Percentiles rank a stretch among this genome's conserved stretches.
These are phyloP conservation scores for Peromyscus eremicus DNA, from an alignment of 2,797 vertebrate species.

Conservation along the genomic window DNA sequence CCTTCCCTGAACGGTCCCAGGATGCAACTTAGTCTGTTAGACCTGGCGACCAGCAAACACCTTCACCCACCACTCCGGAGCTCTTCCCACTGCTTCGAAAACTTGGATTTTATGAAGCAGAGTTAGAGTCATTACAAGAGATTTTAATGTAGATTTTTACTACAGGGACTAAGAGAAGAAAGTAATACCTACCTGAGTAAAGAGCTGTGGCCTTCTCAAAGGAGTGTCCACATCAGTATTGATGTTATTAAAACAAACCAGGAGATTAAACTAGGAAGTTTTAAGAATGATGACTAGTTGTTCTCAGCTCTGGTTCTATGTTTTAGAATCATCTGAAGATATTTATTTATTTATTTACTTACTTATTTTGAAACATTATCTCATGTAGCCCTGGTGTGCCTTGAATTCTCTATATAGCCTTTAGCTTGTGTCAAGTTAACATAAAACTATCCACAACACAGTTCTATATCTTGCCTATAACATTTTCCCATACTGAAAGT, in stretches of 20 bases:
- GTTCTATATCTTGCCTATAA: slow-evolving; percentile 35
- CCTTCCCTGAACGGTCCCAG: too few relatives aligned
- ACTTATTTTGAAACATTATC: neutral
- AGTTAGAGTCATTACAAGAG: neutral
- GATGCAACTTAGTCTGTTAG: too few relatives aligned
- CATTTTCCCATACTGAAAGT: neutral
- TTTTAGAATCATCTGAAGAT: slow-evolving; percentile 35
- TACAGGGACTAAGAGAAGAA: neutral
- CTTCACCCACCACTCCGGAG: neutral
- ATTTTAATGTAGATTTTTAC: neutral
- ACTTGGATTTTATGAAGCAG: neutral
- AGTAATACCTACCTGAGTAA: neutral
- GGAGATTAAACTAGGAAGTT: neutral
- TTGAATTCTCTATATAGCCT: neutral
- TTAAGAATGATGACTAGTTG: neutral
- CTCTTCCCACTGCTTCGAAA: too few relatives aligned
- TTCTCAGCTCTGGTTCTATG: neutral
- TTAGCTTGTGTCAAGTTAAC: neutral
- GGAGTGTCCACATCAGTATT: neutral
- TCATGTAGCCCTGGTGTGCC: neutral
- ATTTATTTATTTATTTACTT: neutral
- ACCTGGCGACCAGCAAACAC: neutral
- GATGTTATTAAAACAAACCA: slow-evolving; percentile 52
- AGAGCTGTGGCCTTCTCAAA: neutral
- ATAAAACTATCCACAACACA: neutral